Conservation (phyloP, 2,113 vertebrate species). For the Scatophagus argus region DNA sequence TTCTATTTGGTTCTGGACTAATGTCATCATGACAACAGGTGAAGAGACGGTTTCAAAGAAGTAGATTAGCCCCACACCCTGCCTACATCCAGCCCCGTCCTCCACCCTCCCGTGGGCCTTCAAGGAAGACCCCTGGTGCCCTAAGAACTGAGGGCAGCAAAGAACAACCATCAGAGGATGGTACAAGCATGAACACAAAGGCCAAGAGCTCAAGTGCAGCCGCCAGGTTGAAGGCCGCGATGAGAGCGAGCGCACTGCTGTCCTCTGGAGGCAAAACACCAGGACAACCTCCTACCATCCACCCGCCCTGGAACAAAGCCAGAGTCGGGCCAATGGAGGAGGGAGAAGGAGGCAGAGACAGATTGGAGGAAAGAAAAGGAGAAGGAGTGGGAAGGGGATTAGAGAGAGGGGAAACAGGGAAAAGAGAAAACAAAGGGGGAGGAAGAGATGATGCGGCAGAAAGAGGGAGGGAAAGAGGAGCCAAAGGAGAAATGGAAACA, state of each 20-base stretch:
- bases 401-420: constrained; percentile 22
- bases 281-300: constrained; percentile 73
- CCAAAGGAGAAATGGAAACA: constrained; percentile 44
- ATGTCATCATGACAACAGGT: constrained; percentile 83
- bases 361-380: neutral
- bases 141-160: constrained; percentile 24
- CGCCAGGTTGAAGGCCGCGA: constrained; percentile 78
- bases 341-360: constrained; percentile 48
- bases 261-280: constrained; percentile 55
- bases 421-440: constrained; percentile 23
- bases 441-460: constrained; percentile 31
- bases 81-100: constrained; percentile 62
- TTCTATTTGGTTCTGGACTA: constrained; percentile 29
- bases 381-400: neutral
- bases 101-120: constrained; percentile 53
- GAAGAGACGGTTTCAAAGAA: constrained; percentile 67
- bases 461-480: constrained; percentile 19
- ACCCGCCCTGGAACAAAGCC: constrained; percentile 89
- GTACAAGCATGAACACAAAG: neutral
- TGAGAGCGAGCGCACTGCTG: constrained; percentile 78
- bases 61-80: constrained; percentile 41
- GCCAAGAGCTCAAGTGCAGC: constrained; percentile 38
- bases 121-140: constrained; percentile 74
- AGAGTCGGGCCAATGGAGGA: constrained; percentile 87
- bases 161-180: constrained; percentile 11